A percentile compares a stretch with the other conserved stretches of the same genome.
phyloP scores from a whole-genome alignment of 2,113 vertebrate species.

The Hucho hucho region DNA sequence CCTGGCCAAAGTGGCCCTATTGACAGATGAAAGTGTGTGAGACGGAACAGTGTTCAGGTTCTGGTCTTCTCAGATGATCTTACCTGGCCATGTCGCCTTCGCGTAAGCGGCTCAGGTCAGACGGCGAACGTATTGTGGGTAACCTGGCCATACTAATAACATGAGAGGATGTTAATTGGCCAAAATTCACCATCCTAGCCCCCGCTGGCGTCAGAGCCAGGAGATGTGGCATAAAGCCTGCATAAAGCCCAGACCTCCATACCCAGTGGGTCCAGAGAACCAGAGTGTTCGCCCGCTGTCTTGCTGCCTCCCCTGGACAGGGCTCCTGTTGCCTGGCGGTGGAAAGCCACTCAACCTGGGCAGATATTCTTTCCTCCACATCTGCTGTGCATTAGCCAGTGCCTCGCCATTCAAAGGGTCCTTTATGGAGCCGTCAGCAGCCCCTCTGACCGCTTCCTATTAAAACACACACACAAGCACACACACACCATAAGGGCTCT shows the following conservation, averaged over 20 bases:
- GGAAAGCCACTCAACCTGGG: constrained; percentile 71
- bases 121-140: constrained; percentile 48
- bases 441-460: constrained; percentile 68
- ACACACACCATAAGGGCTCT: constrained; percentile 29
- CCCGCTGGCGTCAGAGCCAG: constrained; percentile 51
- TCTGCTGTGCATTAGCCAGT: constrained; percentile 76
- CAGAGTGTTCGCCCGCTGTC: constrained; percentile 49
- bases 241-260: constrained; percentile 38
- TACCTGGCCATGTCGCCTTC: background rate
- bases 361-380: constrained; percentile 78
- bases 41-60: too few species aligned
- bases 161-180: constrained; percentile 62
- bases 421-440: constrained; percentile 74
- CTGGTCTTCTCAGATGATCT: background rate
- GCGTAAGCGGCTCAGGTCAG: constrained; percentile 24
- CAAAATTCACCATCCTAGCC: constrained; percentile 55
- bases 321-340: constrained; percentile 67
- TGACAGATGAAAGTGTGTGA: constrained; percentile 39
- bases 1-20: background rate
- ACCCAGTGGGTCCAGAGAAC: constrained; percentile 47
- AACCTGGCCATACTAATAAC: constrained; percentile 57
- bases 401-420: constrained; percentile 72
- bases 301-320: constrained; percentile 65
- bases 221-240: constrained; percentile 63
- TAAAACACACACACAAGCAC: constrained; percentile 54